Evolutionary conservation across 2,113 vertebrate genomes (phyloP).

Genomic region (Rana temporaria): DNA sequence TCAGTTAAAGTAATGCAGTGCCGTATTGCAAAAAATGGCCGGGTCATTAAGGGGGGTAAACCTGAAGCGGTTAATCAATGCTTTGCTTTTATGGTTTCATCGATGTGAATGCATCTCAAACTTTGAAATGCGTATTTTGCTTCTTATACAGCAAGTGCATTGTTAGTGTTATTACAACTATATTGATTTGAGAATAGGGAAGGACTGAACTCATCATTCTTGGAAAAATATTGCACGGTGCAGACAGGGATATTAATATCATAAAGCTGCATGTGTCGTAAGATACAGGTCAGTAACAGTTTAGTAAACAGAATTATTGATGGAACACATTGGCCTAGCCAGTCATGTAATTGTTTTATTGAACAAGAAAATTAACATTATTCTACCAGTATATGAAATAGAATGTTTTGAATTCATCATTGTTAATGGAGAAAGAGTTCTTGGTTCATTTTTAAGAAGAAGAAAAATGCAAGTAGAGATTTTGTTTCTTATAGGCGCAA

Average conservation of each 20-base stretch:
- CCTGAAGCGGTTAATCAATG: too few relatives aligned
- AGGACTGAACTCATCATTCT: conserved; percentile 21
- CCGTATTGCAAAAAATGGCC: too few relatives aligned
- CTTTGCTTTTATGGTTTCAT: too few relatives aligned
- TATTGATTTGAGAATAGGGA: conserved; percentile 20
- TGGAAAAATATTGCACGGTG: conserved; percentile 15
- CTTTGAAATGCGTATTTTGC: too few relatives aligned
- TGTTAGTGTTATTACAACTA: background rate
- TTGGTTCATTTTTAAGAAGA: background rate
- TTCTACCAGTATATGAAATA: conserved; percentile 34
- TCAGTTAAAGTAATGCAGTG: too few relatives aligned
- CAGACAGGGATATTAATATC: conserved; percentile 36
- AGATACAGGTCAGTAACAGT: conserved; percentile 31
- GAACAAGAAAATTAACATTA: conserved; percentile 37
- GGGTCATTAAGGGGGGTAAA: too few relatives aligned
- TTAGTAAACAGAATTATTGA: conserved; percentile 50
- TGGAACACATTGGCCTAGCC: background rate
- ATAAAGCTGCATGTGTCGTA: background rate
- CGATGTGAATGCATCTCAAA: too few relatives aligned
- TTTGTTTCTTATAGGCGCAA: background rate
- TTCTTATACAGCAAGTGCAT: background rate
- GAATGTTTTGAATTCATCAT: background rate
- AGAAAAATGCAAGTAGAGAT: background rate
- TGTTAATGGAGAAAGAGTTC: background rate
- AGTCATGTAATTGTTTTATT: conserved; percentile 40